Conservation (phyloP, 1,140 invertebrate genomes). For the Drosophila santomea region DNA sequence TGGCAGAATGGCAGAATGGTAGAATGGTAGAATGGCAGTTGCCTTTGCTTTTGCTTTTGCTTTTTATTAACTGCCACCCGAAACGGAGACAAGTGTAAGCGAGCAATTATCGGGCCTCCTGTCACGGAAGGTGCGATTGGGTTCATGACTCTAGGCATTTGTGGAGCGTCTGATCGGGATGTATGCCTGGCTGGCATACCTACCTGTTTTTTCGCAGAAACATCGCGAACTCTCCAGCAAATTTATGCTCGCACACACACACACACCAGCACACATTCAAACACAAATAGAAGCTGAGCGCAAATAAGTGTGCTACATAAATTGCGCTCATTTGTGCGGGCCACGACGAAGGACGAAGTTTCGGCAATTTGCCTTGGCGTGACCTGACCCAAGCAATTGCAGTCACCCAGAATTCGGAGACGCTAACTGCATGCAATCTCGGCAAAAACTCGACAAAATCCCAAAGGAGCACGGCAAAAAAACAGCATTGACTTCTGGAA, state of each 20-base stretch:
- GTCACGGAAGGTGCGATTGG: constrained; percentile 12
- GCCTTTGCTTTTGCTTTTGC: constrained; percentile 38
- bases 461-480: background rate
- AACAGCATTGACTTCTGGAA: background rate
- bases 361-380: constrained; percentile 59
- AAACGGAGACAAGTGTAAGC: constrained; percentile 39
- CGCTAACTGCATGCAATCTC: constrained; percentile 22
- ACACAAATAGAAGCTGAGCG: constrained; percentile 54
- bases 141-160: constrained; percentile 19
- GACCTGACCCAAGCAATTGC: constrained; percentile 55
- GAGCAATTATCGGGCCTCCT: constrained; percentile 47
- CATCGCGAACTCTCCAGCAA: background rate
- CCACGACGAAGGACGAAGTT: constrained; percentile 42
- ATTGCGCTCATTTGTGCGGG: constrained; percentile 56
- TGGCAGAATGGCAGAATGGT: constrained; percentile 38
- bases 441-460: background rate
- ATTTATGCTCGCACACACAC: constrained; percentile 42
- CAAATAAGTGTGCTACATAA: constrained; percentile 59
- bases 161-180: constrained; percentile 4
- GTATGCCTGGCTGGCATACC: background rate
- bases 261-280: constrained; percentile 3
- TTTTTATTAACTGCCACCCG: constrained; percentile 58
- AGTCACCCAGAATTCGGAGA: constrained; percentile 11
- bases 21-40: constrained; percentile 32
- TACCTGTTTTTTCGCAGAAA: background rate